Base-by-base conservation (phyloP, 2,888 invertebrate species). In the Pammene aurita region DNA sequence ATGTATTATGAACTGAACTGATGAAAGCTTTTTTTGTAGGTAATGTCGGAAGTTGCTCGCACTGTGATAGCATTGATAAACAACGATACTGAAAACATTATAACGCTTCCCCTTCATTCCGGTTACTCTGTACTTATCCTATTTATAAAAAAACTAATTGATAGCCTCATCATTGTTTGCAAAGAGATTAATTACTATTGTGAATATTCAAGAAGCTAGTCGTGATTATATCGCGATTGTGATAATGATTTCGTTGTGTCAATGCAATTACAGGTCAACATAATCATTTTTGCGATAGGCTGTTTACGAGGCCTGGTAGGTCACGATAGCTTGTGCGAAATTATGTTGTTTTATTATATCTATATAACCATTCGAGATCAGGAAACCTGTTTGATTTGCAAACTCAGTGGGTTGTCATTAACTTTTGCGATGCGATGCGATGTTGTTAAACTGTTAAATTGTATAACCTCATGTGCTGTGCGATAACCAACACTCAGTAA, bases 101-200 rank as follows among this genome's bases (percentile, higher is more conserved):
- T 38, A 34, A 62, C 46, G 56, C 46, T 44, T 41, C 56, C 4
- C 26, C 26, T 26, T 26, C 57, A 57, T 62, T 60, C 34, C 50
- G 62, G 52, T 38, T 52, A 52, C 63, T 44, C 57, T 54, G 26
- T 68, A 68, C 52, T 68, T 63, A 63, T 57, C 57, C 42, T 46
- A 62, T 18, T 50, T 18, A 52, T 54, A 54, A 78, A 82, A 83
- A 86, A 80, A 81, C 76, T 77, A 72, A 74, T 80, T 80, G 81
- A 81, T 76, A 81, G 76, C 81, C 77, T 80, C 84, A 83, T 85
- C 83, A 86, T 87, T 86, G 84, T 85, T 76, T 80, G 74, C 72
- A 70, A 76, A 74, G 78, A 80, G 77, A 84, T 79, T 85, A 87
- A 89, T 89, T 83, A 81, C 80, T 76, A 89, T 88, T 88, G 87